phyloP scores from a whole-genome alignment of 2,888 invertebrate species.

The Scaptomyza cyrtandrae region DNA sequence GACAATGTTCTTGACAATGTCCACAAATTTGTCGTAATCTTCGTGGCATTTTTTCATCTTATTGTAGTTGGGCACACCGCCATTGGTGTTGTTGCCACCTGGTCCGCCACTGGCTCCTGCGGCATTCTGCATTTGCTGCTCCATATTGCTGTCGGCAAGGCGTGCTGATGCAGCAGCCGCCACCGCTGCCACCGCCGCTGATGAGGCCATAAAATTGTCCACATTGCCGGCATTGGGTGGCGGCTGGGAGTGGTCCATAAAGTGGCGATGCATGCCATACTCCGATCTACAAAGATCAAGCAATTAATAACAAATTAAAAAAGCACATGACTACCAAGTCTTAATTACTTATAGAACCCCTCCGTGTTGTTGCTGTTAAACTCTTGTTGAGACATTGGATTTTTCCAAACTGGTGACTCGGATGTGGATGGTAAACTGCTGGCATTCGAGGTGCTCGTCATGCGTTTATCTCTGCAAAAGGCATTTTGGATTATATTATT shows the following conservation, averaged over 20 bases:
- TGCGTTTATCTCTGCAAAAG: constrained; percentile 82
- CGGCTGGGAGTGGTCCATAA: constrained; percentile 83
- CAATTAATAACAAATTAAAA: constrained; percentile 2
- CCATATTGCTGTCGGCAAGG: constrained; percentile 82
- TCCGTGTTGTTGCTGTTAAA: constrained; percentile 84
- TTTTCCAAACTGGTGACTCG: constrained; percentile 84
- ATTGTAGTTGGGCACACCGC: constrained; percentile 80
- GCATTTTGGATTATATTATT: not conserved
- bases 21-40: constrained; percentile 83
- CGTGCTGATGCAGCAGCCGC: constrained; percentile 81
- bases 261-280: constrained; percentile 84
- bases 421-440: constrained; percentile 83
- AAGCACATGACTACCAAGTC: not conserved
- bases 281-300: constrained; percentile 74
- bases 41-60: constrained; percentile 80
- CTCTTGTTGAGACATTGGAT: constrained; percentile 84
- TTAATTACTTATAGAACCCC: constrained; percentile 82
- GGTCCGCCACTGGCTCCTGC: constrained; percentile 73
- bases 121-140: constrained; percentile 79
- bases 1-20: constrained; percentile 84
- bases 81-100: constrained; percentile 77
- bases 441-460: constrained; percentile 83
- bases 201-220: constrained; percentile 83
- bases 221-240: constrained; percentile 81
- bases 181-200: constrained; percentile 83